These are phyloP conservation scores for Plebejus melissa DNA, from an alignment of 2,888 invertebrate genomes.

Conservation along the genomic window DNA sequence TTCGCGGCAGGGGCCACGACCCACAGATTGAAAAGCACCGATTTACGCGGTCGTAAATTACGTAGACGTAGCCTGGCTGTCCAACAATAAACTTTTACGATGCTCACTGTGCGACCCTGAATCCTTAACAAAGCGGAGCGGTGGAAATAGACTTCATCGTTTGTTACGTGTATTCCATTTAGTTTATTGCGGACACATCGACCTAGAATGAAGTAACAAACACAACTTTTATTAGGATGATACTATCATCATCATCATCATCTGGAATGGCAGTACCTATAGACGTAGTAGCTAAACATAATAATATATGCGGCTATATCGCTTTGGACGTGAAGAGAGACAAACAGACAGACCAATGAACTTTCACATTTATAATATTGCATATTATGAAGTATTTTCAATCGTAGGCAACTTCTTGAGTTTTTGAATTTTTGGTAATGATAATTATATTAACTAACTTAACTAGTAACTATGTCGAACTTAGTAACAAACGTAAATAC, in stretches of 20 bases:
- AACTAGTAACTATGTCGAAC: too few species aligned
- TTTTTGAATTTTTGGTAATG: too few species aligned
- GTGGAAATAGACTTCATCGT: constrained; percentile 51
- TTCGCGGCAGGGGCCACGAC: too few species aligned
- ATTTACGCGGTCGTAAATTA: constrained; percentile 37
- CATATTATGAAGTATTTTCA: too few species aligned
- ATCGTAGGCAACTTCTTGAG: too few species aligned
- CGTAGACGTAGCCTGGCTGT: constrained; percentile 41
- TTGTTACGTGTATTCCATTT: constrained; percentile 32
- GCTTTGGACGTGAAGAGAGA: too few species aligned
- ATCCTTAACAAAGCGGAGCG: constrained; percentile 46
- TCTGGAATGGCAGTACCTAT: background rate
- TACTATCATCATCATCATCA: background rate
- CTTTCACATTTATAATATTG: too few species aligned
- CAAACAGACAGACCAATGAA: too few species aligned
- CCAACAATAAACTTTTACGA: constrained; percentile 44
- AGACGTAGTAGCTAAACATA: background rate
- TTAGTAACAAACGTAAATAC: too few species aligned
- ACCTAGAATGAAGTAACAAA: constrained; percentile 16
- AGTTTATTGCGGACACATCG: constrained; percentile 18
- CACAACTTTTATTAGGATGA: background rate
- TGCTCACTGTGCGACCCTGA: constrained; percentile 50
- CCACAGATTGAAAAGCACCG: too few species aligned
- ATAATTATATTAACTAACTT: too few species aligned
- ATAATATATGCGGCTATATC: too few species aligned